Evolutionary conservation across 2,797 vertebrate genomes (phyloP), one percentile per base, ranked within the genome.

Genomic region (Alexandromys oeconomus): DNA sequence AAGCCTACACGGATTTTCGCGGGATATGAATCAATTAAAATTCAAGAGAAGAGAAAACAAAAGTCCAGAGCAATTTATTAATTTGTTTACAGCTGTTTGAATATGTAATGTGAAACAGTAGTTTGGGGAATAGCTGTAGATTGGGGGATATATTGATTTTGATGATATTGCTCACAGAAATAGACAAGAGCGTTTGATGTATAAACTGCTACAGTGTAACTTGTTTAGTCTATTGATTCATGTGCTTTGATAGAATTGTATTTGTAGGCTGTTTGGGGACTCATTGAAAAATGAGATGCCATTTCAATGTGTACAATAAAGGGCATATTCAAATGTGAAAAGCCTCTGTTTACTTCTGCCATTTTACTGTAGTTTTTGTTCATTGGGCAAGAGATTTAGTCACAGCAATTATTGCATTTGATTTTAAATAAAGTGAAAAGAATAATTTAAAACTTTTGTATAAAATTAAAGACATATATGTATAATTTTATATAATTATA

Each of bases 31-130:
- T 97, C 92, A 96, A 97, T 94, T 97, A 92, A 92, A 97, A 92
- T 94, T 95, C 97, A 96, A 93, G 82, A 96, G 87, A 91, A 97
- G 43, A 94, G 89, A 79, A 87, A 92, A 95, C 87, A 95, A 67
- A 97, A 98, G 95, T 97, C 97, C 96, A 93, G 80, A 95, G 96
- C 96, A 97, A 97, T 92, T 91, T 97, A 96, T 97, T 96, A 97
- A 97, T 97, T 95, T 96, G 96, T 96, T 96, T 97, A 89, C 94
- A 97, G 51, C 78, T 89, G 48, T 96, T 96, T 95, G 57, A 96
- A 97, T 93, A 84, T 93, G 73, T 78, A 97, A 76, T 94, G 94
- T 96, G 93, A 95, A 80, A 63, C 43, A 57, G 65, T 54, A 73
- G 80, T 91, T 92, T 40, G 6, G 79, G 71, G 81, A 95, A 96